These are phyloP conservation scores for Brachionus manjavacas DNA, from an alignment of 1,140 invertebrate species.

Conservation along the genomic window DNA sequence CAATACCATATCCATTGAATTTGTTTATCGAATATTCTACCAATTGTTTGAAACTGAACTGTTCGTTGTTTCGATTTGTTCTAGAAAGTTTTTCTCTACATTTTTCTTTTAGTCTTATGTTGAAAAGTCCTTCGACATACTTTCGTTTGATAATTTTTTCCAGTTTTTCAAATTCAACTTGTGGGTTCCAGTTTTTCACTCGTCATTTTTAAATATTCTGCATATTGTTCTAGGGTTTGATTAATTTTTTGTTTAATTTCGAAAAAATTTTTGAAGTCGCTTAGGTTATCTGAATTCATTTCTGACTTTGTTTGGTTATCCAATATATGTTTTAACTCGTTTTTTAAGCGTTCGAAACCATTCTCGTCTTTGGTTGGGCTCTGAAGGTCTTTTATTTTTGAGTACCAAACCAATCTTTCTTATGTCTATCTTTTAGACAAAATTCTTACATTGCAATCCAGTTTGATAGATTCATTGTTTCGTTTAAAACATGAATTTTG, in stretches of 20 bases:
- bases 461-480: no score
- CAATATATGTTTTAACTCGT: not conserved
- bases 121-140: slow-evolving; percentile 11
- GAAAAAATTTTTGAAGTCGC: not conserved
- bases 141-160: slow-evolving; percentile 17
- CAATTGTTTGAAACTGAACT: not conserved
- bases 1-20: not conserved
- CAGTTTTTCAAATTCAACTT: slow-evolving; percentile 7
- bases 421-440: no score
- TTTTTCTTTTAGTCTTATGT: not conserved
- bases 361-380: no score
- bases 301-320: not conserved
- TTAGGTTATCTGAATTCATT: not conserved
- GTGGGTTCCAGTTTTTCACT: no score
- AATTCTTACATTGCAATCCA: no score
- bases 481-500: no score
- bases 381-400: no score
- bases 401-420: no score
- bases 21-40: not conserved
- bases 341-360: slow-evolving; percentile 3
- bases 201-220: no score
- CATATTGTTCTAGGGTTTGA: slow-evolving; percentile 8
- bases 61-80: slow-evolving; percentile 14
- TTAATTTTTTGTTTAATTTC: not conserved
- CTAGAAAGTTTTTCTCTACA: not conserved